phyloP scores from a whole-genome alignment of 2,888 invertebrate species.

The Cerastis rubricosa region DNA sequence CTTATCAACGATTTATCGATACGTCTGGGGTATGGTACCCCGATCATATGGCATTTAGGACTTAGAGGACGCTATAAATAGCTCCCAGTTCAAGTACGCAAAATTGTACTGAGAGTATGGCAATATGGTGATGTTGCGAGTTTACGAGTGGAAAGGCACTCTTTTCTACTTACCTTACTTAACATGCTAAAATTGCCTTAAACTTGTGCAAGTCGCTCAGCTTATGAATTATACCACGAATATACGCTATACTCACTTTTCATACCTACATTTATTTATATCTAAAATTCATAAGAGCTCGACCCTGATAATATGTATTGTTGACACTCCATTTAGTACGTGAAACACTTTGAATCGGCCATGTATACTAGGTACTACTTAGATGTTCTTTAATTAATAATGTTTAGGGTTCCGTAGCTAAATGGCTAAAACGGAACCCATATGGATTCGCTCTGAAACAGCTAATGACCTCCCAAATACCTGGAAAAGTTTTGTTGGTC shows the following conservation, averaged over 20 bases:
- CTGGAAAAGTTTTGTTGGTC: no score
- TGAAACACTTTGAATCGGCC: not conserved
- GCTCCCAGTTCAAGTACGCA: not conserved
- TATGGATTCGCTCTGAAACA: no score
- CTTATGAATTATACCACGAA: not conserved
- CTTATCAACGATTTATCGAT: not conserved
- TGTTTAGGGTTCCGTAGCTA: no score
- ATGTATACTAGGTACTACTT: no score
- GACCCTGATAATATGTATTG: not conserved
- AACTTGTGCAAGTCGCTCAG: not conserved
- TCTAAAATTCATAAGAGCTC: not conserved
- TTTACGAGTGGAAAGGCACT: not conserved
- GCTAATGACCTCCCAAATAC: no score
- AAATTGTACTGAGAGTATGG: not conserved
- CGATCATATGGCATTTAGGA: not conserved
- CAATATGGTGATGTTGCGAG: not conserved
- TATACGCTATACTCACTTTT: not conserved
- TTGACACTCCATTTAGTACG: not conserved
- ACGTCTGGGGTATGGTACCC: slow-evolving; percentile 21
- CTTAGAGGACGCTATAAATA: not conserved
- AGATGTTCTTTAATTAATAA: no score
- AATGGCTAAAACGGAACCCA: no score
- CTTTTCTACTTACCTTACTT: not conserved
- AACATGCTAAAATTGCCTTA: not conserved
- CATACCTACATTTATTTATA: not conserved